Evolutionary conservation across 2,797 vertebrate species (phyloP).

Genomic region (Tiaroga cobitis): DNA sequence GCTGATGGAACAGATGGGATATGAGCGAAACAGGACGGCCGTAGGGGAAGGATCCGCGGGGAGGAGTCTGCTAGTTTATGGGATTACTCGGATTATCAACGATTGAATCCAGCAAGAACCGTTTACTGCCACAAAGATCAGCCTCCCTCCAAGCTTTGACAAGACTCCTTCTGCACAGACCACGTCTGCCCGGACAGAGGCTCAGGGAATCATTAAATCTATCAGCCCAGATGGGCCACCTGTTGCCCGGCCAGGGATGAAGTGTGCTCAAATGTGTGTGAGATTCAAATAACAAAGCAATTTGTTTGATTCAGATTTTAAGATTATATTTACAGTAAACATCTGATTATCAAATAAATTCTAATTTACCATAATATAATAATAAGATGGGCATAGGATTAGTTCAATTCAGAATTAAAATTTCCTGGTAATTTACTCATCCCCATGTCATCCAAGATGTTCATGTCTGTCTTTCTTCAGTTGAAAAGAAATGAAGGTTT

Average conservation of each 20-base stretch:
- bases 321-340: background rate
- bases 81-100: slow-evolving; percentile 83
- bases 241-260: slow-evolving; percentile 61
- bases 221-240: slow-evolving; percentile 69
- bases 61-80: slow-evolving; percentile 68
- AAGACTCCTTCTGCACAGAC: slow-evolving; percentile 4
- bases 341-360: background rate
- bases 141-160: slow-evolving; percentile 53
- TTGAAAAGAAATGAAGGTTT: no score
- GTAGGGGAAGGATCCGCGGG: slow-evolving; percentile 30
- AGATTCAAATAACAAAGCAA: background rate
- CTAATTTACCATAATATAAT: background rate
- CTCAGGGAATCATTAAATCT: slow-evolving; percentile 62
- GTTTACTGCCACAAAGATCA: slow-evolving; percentile 74
- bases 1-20: slow-evolving; percentile 19
- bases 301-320: slow-evolving; percentile 7
- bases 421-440: no score
- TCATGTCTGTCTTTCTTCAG: no score
- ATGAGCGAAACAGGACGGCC: slow-evolving; percentile 21
- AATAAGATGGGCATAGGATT: slow-evolving; percentile 19
- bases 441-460: no score
- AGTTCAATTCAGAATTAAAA: no score
- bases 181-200: background rate
- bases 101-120: slow-evolving; percentile 76
- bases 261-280: slow-evolving; percentile 1